Conservation (phyloP, 2,888 invertebrate genomes). For the Merodon equestris region DNA sequence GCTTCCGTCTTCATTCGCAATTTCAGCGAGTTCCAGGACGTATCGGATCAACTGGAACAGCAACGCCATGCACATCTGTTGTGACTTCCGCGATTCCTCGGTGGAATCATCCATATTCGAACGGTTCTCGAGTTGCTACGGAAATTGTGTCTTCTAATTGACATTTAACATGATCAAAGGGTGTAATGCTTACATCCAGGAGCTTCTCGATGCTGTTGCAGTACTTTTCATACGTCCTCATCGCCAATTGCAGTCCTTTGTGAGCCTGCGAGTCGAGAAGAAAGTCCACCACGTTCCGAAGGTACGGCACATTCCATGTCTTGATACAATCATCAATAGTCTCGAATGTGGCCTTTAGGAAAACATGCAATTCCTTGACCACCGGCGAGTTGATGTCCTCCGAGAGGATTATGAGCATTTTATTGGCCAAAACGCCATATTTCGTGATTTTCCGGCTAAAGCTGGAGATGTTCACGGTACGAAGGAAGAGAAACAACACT, state of each 20-base stretch:
- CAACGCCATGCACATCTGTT: conserved; percentile 74
- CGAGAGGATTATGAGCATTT: conserved; percentile 77
- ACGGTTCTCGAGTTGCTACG: conserved; percentile 72
- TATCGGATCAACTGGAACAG: conserved; percentile 74
- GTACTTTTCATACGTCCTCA: conserved; percentile 73
- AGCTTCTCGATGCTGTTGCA: conserved; percentile 74
- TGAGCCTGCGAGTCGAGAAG: conserved; percentile 74
- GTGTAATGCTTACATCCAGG: conserved; percentile 72
- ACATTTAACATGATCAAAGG: neutral
- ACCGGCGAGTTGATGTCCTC: conserved; percentile 75
- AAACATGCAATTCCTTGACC: conserved; percentile 74
- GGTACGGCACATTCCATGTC: conserved; percentile 75
- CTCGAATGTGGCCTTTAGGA: conserved; percentile 75
- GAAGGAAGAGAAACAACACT: conserved; percentile 86
- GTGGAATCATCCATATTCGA: conserved; percentile 72
- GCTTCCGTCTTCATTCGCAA: conserved; percentile 67
- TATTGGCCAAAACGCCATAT: conserved; percentile 76
- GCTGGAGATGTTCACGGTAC: conserved; percentile 82
- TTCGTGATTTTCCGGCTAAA: conserved; percentile 75
- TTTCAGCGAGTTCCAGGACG: conserved; percentile 72
- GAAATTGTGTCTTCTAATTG: neutral
- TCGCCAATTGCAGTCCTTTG: conserved; percentile 74
- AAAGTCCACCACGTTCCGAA: conserved; percentile 76
- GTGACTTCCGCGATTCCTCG: conserved; percentile 75
- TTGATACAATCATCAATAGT: conserved; percentile 74